Conservation (phyloP, 1,140 invertebrate genomes). For the Philaenus spumarius region DNA sequence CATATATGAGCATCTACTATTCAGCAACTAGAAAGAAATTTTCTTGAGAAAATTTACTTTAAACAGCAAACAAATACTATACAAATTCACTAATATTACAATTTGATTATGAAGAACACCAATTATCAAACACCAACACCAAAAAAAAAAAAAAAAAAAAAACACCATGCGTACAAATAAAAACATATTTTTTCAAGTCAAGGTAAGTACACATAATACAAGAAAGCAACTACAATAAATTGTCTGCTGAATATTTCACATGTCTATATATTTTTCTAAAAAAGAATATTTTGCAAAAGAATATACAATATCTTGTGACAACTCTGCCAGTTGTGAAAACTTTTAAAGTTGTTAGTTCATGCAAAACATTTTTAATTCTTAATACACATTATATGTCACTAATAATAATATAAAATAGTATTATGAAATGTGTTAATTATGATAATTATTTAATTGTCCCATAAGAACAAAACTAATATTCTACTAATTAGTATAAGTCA, state of each 20-base stretch:
- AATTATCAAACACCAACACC: neutral
- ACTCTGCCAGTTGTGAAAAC: no score
- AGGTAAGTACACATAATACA: neutral
- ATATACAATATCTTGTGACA: no score
- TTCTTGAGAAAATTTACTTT: no score
- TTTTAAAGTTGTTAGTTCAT: no score
- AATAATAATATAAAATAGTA: no score
- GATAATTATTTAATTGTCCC: neutral
- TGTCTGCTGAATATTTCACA: neutral
- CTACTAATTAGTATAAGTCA: neutral
- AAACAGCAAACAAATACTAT: neutral
- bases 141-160: neutral
- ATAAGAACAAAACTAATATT: neutral
- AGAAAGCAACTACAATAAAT: neutral
- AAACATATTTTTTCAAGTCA: neutral
- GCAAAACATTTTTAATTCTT: no score
- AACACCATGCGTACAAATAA: slow-evolving; percentile 5
- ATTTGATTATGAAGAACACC: neutral
- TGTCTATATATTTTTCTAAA: neutral
- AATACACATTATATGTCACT: no score
- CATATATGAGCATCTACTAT: no score
- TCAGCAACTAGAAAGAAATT: no score
- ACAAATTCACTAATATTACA: neutral
- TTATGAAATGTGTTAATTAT: no score
- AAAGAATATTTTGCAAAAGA: no score